Conservation (phyloP, 2,797 vertebrate genomes). For the Fistularia commersonii region DNA sequence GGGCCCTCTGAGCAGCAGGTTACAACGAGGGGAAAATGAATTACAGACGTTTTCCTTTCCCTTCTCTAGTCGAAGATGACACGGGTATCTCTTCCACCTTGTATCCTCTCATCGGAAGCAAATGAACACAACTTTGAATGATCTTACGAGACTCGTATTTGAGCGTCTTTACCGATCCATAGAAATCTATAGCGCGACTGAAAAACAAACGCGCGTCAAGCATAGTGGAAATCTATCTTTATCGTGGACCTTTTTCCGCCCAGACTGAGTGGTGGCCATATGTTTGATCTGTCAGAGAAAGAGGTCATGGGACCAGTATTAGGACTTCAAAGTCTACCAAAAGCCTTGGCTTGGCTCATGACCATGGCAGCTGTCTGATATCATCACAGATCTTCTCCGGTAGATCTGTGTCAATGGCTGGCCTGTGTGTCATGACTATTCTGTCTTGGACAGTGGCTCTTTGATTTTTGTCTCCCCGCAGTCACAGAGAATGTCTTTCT, state of each 20-base stretch:
- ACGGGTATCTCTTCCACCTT: slow-evolving; percentile 26
- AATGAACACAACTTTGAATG: too few species aligned
- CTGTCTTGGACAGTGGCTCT: slow-evolving; percentile 40
- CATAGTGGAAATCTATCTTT: slow-evolving; percentile 11
- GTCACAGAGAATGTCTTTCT: slow-evolving; percentile 27
- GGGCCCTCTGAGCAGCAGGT: slow-evolving; percentile 45
- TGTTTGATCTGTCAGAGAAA: slow-evolving; percentile 54
- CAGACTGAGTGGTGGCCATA: slow-evolving; percentile 52
- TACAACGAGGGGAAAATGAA: slow-evolving; percentile 46
- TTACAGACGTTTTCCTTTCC: slow-evolving; percentile 41
- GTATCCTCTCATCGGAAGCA: not conserved
- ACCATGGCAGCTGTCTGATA: slow-evolving; percentile 61
- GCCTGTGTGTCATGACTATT: slow-evolving; percentile 49
- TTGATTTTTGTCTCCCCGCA: slow-evolving; percentile 33
- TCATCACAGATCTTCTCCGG: slow-evolving; percentile 62
- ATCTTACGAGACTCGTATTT: too few species aligned
- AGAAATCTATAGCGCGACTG: not conserved
- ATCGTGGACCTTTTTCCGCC: slow-evolving; percentile 36
- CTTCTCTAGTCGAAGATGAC: slow-evolving; percentile 38
- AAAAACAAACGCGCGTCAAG: slow-evolving; percentile 1
- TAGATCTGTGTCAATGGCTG: slow-evolving; percentile 59
- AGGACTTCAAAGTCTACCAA: slow-evolving; percentile 72
- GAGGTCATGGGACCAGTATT: slow-evolving; percentile 72
- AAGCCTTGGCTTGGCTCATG: slow-evolving; percentile 63
- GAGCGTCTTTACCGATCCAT: too few species aligned